Base-by-base conservation (phyloP, 2,888 invertebrate species). In the Pterobdella sp. region DNA sequence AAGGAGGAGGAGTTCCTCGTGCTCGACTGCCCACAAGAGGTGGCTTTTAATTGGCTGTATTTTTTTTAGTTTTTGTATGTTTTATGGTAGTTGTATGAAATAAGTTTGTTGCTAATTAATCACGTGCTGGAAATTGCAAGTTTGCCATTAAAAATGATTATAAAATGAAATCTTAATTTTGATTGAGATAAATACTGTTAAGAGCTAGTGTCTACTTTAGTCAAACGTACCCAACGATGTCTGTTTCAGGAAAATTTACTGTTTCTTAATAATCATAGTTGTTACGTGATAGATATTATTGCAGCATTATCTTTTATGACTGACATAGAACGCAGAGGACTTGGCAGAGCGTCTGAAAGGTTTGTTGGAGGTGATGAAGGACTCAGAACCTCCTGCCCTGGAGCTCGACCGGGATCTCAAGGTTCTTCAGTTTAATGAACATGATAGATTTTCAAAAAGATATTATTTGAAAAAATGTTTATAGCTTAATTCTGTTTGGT, bases 331-430 rank as follows among this genome's bases (percentile, higher is more conserved):
- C 7, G 80, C 81, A 34, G 72, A 75, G 3, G 81, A 82, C 72
- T 63, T 72, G 2, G 52, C 35, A 10, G 81, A 80, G 26, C 77
- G 79, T 77, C 83, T 88, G 4, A 83, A 88, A 86, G 87, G 88
- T 32, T 82, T 93, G 72, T 86, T 90, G 69, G 93, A 93, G 76
- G 90, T 91, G 0, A 84, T 95, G 0, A 87, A 88, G 69, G 87
- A 89, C 42, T 90, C 92, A 0, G 92, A 93, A 80, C 88, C 90
- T 0, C 90, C 96, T 65, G 88, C 88, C 35, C 85, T 94, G 7
- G 90, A 92, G 81, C 83, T 97, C 63, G 93, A 95, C 81, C 87
- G 95, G 73, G 80, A 91, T 81, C 82, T 91, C n/a, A 90, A 90
- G 67, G 76, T 79, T 1, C 77, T 76, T 71, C 35, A 73, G 36